A percentile compares a stretch with the other conserved stretches of the same genome.
Conservation (phyloP, 2,888 invertebrate species). For the Melitaea athalia region DNA sequence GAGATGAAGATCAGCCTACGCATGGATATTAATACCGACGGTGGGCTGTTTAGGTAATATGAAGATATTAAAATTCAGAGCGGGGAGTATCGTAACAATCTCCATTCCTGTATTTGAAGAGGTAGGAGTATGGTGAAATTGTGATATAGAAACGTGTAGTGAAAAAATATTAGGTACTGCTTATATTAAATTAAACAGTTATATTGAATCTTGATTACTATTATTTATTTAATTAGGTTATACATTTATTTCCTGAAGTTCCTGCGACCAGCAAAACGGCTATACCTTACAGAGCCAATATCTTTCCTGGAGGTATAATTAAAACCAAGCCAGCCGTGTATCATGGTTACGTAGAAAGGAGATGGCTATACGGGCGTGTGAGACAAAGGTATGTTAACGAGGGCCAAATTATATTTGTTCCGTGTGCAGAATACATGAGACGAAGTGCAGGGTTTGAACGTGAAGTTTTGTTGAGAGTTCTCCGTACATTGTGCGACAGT, state of each 20-base stretch:
- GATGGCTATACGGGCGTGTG: constrained; percentile 37
- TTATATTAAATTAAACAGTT: not conserved
- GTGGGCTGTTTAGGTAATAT: constrained; percentile 40
- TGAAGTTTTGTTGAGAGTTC: constrained; percentile 33
- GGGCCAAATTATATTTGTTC: constrained; percentile 66
- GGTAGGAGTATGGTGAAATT: constrained; percentile 36
- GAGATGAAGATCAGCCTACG: constrained; percentile 44
- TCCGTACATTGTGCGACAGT: constrained; percentile 30
- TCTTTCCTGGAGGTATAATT: constrained; percentile 63
- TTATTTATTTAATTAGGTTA: not conserved
- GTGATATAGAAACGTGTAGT: constrained; percentile 36
- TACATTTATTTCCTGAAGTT: constrained; percentile 20
- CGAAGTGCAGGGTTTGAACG: constrained; percentile 48
- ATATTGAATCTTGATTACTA: not conserved
- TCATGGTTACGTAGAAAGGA: constrained; percentile 51
- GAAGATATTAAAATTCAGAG: constrained; percentile 43
- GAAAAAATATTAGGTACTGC: constrained; percentile 5
- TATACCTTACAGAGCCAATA: constrained; percentile 52
- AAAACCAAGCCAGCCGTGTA: constrained; percentile 61
- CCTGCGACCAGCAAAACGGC: constrained; percentile 32
- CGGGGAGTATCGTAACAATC: constrained; percentile 36
- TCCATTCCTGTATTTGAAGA: constrained; percentile 29
- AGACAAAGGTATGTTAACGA: constrained; percentile 56
- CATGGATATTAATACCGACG: constrained; percentile 40
- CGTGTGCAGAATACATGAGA: constrained; percentile 56